phyloP scores from a whole-genome alignment of 2,113 vertebrate genomes.

The Urocolius indicus region DNA sequence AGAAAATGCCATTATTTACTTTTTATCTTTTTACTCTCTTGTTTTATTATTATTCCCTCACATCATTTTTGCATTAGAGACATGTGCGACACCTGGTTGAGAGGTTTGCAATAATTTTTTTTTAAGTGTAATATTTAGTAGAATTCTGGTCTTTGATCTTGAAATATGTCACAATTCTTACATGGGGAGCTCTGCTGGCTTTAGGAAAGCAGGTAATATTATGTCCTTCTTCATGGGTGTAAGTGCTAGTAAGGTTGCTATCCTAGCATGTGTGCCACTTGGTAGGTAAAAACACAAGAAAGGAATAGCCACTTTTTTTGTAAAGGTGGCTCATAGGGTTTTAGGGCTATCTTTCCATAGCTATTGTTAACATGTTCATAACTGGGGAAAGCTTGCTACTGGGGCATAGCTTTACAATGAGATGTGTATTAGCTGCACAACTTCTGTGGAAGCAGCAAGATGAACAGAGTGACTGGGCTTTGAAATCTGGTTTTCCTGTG shows the following conservation, averaged over 20 bases:
- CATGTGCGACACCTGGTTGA: fast-evolving
- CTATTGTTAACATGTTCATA: not conserved
- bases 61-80: not conserved
- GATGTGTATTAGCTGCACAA: not conserved
- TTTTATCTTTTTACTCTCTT: not conserved
- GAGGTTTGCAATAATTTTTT: not conserved
- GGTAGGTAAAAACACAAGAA: not conserved
- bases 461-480: not conserved
- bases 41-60: not conserved
- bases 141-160: not conserved
- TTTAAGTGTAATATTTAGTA: not conserved
- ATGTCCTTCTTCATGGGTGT: not conserved
- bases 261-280: fast-evolving
- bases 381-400: not conserved
- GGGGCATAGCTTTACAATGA: not conserved
- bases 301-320: fast-evolving
- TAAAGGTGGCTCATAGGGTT: not conserved
- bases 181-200: not conserved
- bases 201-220: not conserved
- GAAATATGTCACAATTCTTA: not conserved
- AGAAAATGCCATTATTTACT: not conserved
- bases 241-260: not conserved
- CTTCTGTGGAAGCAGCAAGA: not conserved
- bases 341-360: not conserved
- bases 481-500: not conserved